Base-by-base conservation (phyloP, 2,797 vertebrate species). In the Enteromius afrohamiltoni region DNA sequence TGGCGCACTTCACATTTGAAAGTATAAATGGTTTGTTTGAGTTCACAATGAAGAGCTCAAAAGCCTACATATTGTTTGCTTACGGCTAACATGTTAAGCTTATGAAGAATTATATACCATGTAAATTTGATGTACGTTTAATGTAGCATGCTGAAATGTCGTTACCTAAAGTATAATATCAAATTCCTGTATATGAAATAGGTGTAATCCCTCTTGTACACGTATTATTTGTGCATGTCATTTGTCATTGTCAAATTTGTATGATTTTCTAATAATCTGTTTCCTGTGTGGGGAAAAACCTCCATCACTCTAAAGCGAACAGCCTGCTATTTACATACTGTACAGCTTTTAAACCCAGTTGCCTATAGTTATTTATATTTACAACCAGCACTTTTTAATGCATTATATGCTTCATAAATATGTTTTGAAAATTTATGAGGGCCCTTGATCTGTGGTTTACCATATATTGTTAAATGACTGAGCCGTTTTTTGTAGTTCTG, bases 211-310 rank as follows among this genome's bases (percentile, higher is more conserved):
- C 47, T 65, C 77, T 23, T 68, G 74, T 37, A 83, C 49, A 47
- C 8, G 19, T 58, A 69, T 77, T 53, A 40, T 83, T 71, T 51
- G 29, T 67, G 21, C 7, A 14, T 74, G 34, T 21, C 49, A 77
- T 83, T 77, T 70, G 40, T 83, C 74, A 77, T 5, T 77, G 65
- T 83, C 74, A 77, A 37, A 77, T 58, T 69, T 70, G 7, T 60
- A 70, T 77, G 74, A 83, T 83, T 83, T 69, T 45, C 65, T 77
- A 58, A 77, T 83, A 77, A 77, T 74, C 29, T 70, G 51, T 77
- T 83, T 77, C 82, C 74, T 70, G 62, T 77, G 73, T 68, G 51
- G 26, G 29, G 74, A 23, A 60, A 31, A 42, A n/a, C 51, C 49
- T 45, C 19, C 26, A 45, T 76, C 68, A 69, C 26, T 69, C 51